These are phyloP conservation scores for Apamea epomidion DNA, from an alignment of 2,888 invertebrate species.

Conservation along the genomic window DNA sequence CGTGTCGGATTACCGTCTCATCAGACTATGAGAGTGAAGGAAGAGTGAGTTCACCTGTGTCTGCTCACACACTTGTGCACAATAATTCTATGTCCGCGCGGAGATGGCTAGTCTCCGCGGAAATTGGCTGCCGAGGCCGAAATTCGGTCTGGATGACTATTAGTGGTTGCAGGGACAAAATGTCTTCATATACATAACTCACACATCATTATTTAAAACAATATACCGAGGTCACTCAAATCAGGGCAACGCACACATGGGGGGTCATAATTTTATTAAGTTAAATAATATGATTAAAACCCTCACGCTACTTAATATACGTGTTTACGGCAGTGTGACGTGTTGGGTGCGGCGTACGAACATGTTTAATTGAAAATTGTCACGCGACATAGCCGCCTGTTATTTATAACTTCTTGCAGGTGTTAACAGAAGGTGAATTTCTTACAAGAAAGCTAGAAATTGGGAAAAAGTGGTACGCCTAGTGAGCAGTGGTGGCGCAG, in stretches of 20 bases:
- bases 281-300: constrained; percentile 68
- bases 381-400: constrained; percentile 69
- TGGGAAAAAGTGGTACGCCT: too few relatives aligned
- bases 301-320: constrained; percentile 71
- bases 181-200: constrained; percentile 1
- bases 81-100: too few relatives aligned
- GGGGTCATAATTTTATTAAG: constrained; percentile 67
- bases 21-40: too few relatives aligned
- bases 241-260: constrained; percentile 61
- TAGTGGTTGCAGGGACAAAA: background rate
- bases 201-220: constrained; percentile 31
- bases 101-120: too few relatives aligned
- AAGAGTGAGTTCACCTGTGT: too few relatives aligned
- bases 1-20: too few relatives aligned
- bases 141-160: too few relatives aligned
- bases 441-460: background rate
- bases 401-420: constrained; percentile 49
- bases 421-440: constrained; percentile 43
- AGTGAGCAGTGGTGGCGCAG: too few relatives aligned
- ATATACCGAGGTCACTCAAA: constrained; percentile 56
- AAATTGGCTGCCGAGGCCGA: too few relatives aligned
- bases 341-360: constrained; percentile 68
- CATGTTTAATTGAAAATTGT: constrained; percentile 76
- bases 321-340: constrained; percentile 70
- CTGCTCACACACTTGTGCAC: too few relatives aligned